Evolutionary conservation across 2,888 invertebrate genomes (phyloP), one percentile per base, ranked within the genome.

Genomic region (Cotesia congregata): DNA sequence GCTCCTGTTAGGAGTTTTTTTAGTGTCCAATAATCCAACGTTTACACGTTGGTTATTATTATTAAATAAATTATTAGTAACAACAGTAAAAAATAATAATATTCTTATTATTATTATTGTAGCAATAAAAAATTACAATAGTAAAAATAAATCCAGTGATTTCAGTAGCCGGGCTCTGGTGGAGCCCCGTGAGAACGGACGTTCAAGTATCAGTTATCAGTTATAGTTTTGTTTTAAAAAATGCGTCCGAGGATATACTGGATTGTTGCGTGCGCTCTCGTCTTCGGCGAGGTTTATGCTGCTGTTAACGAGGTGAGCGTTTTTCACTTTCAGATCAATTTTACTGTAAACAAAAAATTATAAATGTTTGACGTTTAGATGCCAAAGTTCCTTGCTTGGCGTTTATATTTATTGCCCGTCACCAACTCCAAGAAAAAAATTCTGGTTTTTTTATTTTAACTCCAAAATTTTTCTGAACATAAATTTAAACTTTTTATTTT

Each of bases 221-320:
- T 30, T 65, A 67, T 62, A 72, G 38, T 71, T 77, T 74, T 72
- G 62, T 72, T 72, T 72, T 61, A 59, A 74, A 78, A 74, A 78
- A 94, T 94, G 94, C 92, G 94, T 92, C 93, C 93, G 90, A 93
- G 94, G 94, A 94, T 94, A 93, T 93, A 92, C 90, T 91, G 93
- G 91, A 91, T 93, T 92, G 91, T 94, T 91, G 92, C 92, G 91
- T 92, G 92, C 92, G 92, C 92, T 91, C 93, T 92, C 92, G 92
- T 93, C 91, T 91, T 93, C 92, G 92, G 92, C 90, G 93, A 93
- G 92, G 94, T 93, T 91, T 93, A 93, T 91, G 92, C 93, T 91
- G 93, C 93, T 90, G 92, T 80, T 72, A 82, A 92, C 91, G 94
- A 94, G 94, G 94, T 94, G 92, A 93, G 93, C 91, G 90, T 90